These are phyloP conservation scores for Sitophilus oryzae DNA, from an alignment of 1,140 invertebrate species.

Conservation along the genomic window DNA sequence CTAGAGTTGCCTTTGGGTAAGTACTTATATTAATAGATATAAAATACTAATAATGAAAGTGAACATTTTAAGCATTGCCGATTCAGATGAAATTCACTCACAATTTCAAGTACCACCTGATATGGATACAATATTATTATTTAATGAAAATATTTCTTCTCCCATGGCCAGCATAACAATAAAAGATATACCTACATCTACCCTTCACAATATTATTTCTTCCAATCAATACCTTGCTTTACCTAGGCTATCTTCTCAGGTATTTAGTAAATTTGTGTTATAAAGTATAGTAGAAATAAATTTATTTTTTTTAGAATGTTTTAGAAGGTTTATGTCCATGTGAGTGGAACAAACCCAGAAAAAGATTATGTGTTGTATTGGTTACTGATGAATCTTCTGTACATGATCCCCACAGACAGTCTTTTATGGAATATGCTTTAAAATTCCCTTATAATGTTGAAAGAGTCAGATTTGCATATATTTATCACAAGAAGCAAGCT, in stretches of 20 bases:
- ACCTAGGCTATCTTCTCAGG: slow-evolving; percentile 87
- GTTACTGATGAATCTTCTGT: slow-evolving; percentile 64
- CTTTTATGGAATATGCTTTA: slow-evolving; percentile 63
- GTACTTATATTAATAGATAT: background rate
- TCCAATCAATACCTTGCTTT: slow-evolving; percentile 84
- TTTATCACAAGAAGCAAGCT: slow-evolving; percentile 77
- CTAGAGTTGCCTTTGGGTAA: slow-evolving; percentile 82
- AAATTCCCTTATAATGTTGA: slow-evolving; percentile 57
- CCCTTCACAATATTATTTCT: slow-evolving; percentile 81
- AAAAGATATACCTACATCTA: slow-evolving; percentile 78
- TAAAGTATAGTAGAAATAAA: background rate
- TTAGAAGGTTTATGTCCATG: slow-evolving; percentile 84
- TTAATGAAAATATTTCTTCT: slow-evolving; percentile 79
- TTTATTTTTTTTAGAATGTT: slow-evolving; percentile 49
- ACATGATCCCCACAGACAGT: slow-evolving; percentile 55
- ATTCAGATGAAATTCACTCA: slow-evolving; percentile 55
- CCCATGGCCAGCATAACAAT: slow-evolving; percentile 85
- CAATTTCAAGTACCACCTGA: slow-evolving; percentile 69
- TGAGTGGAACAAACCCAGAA: slow-evolving; percentile 72
- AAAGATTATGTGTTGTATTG: slow-evolving; percentile 81
- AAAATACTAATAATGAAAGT: background rate
- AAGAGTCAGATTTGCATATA: slow-evolving; percentile 77
- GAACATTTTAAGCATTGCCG: slow-evolving; percentile 55
- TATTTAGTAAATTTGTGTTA: slow-evolving; percentile 50
- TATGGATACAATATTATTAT: slow-evolving; percentile 80